Conservation (phyloP, 1,140 invertebrate genomes). For the Mizuhopecten yessoensis region DNA sequence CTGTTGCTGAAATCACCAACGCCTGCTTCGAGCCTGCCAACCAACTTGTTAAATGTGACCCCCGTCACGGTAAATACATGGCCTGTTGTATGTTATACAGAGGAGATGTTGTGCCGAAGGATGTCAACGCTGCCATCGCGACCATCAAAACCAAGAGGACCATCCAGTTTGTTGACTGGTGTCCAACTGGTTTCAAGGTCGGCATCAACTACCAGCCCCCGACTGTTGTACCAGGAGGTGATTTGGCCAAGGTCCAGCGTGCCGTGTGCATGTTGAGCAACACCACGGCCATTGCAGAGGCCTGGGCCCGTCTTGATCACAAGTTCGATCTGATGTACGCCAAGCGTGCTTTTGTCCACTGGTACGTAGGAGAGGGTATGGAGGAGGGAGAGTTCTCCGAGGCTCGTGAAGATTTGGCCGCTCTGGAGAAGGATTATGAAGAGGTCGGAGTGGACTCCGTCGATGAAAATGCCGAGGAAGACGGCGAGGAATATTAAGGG, state of each 20-base stretch:
- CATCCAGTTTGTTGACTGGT: slow-evolving; percentile 74
- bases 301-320: slow-evolving; percentile 86
- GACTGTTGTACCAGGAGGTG: slow-evolving; percentile 87
- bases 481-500: slow-evolving; percentile 60
- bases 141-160: slow-evolving; percentile 89
- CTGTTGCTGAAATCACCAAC: slow-evolving; percentile 86
- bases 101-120: slow-evolving; percentile 87
- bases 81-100: slow-evolving; percentile 78
- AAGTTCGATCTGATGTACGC: slow-evolving; percentile 87
- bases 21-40: slow-evolving; percentile 93
- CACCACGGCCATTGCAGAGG: slow-evolving; percentile 91
- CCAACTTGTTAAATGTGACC: slow-evolving; percentile 97
- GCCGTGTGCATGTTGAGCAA: slow-evolving; percentile 87
- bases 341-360: slow-evolving; percentile 83
- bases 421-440: slow-evolving; percentile 78
- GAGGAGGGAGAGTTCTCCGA: slow-evolving; percentile 84
- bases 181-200: slow-evolving; percentile 72
- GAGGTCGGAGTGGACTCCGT: slow-evolving; percentile 62
- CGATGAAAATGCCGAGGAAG: slow-evolving; percentile 60
- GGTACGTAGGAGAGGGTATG: slow-evolving; percentile 84
- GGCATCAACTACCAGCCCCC: slow-evolving; percentile 88
- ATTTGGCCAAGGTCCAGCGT: slow-evolving; percentile 87
- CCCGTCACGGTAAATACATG: slow-evolving; percentile 93
- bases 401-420: slow-evolving; percentile 93
- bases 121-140: slow-evolving; percentile 94